Conservation (phyloP, 2,888 invertebrate species). For the Rotaria macrura region DNA sequence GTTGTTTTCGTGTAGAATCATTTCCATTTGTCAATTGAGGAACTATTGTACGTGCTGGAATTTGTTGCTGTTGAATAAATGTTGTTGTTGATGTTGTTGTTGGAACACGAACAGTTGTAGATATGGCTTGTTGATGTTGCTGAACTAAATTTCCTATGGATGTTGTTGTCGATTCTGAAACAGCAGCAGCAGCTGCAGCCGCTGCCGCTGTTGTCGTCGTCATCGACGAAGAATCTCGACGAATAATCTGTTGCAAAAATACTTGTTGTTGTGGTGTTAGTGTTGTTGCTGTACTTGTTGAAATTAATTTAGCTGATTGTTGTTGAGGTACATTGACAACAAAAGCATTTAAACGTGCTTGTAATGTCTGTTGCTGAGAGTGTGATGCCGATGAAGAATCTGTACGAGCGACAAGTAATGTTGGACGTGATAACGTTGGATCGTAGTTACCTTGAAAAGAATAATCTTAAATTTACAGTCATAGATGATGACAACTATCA, state of each 20-base stretch:
- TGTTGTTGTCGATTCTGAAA: neutral
- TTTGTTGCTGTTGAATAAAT: slow-evolving; percentile 18
- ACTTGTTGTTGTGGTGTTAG: slow-evolving; percentile 5
- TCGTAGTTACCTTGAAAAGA: neutral
- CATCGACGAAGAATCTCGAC: neutral
- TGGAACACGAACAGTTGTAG: neutral
- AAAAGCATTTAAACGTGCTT: neutral
- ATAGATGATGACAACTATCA: too few relatives aligned
- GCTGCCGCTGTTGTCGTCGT: neutral
- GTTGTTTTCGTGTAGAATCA: neutral
- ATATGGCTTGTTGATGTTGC: neutral
- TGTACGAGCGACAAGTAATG: neutral
- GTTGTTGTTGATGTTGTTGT: neutral
- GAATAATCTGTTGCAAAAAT: neutral
- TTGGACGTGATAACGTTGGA: neutral
- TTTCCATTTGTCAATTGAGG: neutral
- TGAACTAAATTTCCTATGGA: neutral
- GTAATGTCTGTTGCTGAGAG: neutral
- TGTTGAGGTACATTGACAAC: neutral
- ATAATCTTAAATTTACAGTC: too few relatives aligned
- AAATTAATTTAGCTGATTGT: neutral
- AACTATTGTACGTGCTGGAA: neutral
- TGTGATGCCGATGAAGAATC: neutral
- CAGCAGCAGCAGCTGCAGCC: too few relatives aligned
- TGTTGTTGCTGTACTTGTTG: neutral